A percentile compares a stretch with the other conserved stretches of the same genome.
Evolutionary conservation across 2,888 invertebrate species (phyloP).

Genomic region (Dyspetes luteomarginatus): DNA sequence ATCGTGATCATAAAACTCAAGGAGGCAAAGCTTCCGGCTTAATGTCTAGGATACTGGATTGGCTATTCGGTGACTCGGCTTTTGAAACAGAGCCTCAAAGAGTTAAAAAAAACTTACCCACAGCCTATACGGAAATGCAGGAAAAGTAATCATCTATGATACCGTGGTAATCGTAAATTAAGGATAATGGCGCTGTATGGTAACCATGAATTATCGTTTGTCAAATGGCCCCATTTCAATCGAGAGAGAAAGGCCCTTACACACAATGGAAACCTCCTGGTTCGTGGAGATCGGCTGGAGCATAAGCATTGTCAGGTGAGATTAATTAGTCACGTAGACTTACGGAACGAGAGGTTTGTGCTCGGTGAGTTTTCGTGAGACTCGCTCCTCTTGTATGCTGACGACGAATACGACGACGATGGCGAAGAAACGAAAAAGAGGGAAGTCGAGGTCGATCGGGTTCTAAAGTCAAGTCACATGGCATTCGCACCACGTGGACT

Average conservation of each 20-base stretch:
- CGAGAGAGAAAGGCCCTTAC: slow-evolving; percentile 50
- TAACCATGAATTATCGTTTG: slow-evolving; percentile 55
- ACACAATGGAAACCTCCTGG: slow-evolving; percentile 64
- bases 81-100: too few species aligned
- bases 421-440: background rate
- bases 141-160: background rate
- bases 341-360: slow-evolving; percentile 48
- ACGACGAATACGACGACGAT: slow-evolving; percentile 15
- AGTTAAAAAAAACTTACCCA: too few species aligned
- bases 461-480: slow-evolving; percentile 46
- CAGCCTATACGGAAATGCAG: too few species aligned
- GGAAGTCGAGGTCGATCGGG: slow-evolving; percentile 29
- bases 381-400: background rate
- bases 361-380: background rate
- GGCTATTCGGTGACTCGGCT: too few species aligned
- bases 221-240: slow-evolving; percentile 52
- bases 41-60: too few species aligned
- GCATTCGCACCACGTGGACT: slow-evolving; percentile 6
- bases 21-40: too few species aligned
- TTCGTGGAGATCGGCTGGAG: background rate
- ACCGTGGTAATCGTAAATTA: background rate
- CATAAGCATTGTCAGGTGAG: slow-evolving; percentile 72
- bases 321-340: slow-evolving; percentile 80
- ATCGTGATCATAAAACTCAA: too few species aligned
- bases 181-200: slow-evolving; percentile 12